Conservation (phyloP, 2,888 invertebrate genomes). For the Drosophila peninsularis region DNA sequence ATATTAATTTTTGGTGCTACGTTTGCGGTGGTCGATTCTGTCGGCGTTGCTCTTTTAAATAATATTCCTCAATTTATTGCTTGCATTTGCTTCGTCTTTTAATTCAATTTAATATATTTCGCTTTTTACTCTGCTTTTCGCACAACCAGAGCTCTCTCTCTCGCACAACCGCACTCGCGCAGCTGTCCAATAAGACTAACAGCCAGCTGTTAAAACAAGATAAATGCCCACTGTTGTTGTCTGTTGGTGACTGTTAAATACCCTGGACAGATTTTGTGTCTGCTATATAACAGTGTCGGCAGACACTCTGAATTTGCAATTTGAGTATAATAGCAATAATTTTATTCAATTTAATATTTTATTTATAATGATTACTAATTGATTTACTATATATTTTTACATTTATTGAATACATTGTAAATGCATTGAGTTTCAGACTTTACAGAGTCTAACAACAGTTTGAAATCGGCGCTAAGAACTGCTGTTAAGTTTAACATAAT, state of each 20-base stretch:
- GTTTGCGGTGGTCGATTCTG: slow-evolving; percentile 10
- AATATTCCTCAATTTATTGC: slow-evolving; percentile 29
- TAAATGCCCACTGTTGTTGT: slow-evolving; percentile 7
- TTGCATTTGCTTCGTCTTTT: slow-evolving; percentile 43
- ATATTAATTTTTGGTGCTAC: slow-evolving; percentile 47
- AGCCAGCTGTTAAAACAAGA: slow-evolving; percentile 48
- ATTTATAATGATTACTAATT: neutral
- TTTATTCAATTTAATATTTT: neutral
- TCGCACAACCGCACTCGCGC: slow-evolving; percentile 52
- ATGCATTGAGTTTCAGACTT: neutral
- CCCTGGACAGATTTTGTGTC: slow-evolving; percentile 6
- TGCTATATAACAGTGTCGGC: neutral
- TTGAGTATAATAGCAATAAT: neutral
- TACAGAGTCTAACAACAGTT: neutral
- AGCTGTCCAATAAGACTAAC: slow-evolving; percentile 62
- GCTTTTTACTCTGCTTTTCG: slow-evolving; percentile 27
- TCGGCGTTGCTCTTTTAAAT: slow-evolving; percentile 33
- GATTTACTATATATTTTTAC: too few species aligned
- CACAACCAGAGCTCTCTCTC: slow-evolving; percentile 21
- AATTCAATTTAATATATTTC: slow-evolving; percentile 48
- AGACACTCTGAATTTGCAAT: too few species aligned
- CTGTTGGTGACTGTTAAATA: slow-evolving; percentile 13
- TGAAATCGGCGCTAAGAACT: neutral
- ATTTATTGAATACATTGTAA: neutral
- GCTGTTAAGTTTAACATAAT: neutral